These are phyloP conservation scores for Psix sp. DNA, from an alignment of 1,140 invertebrate genomes.

Conservation along the genomic window DNA sequence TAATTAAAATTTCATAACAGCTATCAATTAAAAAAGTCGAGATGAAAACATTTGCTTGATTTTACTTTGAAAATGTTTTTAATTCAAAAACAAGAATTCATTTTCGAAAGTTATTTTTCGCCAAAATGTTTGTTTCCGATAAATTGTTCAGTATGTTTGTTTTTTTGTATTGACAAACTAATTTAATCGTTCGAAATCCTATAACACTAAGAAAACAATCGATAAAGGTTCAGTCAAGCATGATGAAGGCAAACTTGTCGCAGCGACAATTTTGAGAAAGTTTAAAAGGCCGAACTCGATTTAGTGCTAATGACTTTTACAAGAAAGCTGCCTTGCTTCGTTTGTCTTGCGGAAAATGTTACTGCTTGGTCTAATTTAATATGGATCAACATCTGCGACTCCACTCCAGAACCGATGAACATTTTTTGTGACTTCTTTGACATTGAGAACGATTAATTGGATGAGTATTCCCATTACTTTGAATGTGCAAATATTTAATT, in stretches of 20 bases:
- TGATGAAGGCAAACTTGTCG: slow-evolving; percentile 56
- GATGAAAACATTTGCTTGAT: no score
- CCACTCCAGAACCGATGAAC: no score
- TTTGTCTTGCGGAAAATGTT: slow-evolving; percentile 60
- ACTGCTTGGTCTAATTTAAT: slow-evolving; percentile 45
- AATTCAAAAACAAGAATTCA: no score
- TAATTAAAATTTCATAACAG: no score
- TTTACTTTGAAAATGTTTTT: no score
- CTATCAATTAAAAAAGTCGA: no score
- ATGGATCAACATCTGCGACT: slow-evolving; percentile 51
- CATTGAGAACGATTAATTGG: no score
- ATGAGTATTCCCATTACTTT: no score
- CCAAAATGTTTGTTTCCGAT: slow-evolving; percentile 6
- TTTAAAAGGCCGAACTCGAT: slow-evolving; percentile 59
- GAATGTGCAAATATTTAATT: slow-evolving; percentile 17
- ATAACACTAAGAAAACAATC: slow-evolving; percentile 59
- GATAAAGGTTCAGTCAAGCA: slow-evolving; percentile 58
- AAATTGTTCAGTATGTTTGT: slow-evolving; percentile 18
- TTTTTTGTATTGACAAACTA: slow-evolving; percentile 48
- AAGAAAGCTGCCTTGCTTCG: slow-evolving; percentile 56
- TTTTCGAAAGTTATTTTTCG: no score
- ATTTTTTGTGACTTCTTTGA: no score
- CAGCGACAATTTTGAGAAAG: slow-evolving; percentile 46
- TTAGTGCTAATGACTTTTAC: slow-evolving; percentile 62
- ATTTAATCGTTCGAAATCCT: slow-evolving; percentile 56